Percentiles rank a stretch among this genome's conserved stretches.
phyloP scores from a whole-genome alignment of 2,888 invertebrate genomes.

The Shargacucullia verbasci region DNA sequence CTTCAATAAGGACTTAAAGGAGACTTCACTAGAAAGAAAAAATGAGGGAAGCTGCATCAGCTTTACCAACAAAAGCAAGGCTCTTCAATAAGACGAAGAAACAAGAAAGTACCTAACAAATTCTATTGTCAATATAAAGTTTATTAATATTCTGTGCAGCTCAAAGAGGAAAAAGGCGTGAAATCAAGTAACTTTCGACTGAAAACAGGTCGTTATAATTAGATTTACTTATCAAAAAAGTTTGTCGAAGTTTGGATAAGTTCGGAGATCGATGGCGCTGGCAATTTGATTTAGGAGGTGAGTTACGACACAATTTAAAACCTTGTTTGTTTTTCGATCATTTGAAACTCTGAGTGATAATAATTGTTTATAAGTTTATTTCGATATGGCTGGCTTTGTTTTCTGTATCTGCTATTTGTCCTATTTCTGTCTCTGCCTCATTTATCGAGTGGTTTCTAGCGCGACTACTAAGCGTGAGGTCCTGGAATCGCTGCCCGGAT shows the following conservation, averaged over 20 bases:
- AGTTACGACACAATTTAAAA: slow-evolving; percentile 29
- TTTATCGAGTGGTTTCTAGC: too few relatives aligned
- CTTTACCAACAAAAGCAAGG: too few relatives aligned
- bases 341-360: not conserved
- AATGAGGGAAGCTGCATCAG: too few relatives aligned
- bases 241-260: slow-evolving; percentile 19
- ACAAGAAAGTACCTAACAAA: too few relatives aligned
- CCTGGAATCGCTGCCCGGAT: too few relatives aligned
- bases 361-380: slow-evolving; percentile 3
- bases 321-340: slow-evolving; percentile 13
- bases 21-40: too few relatives aligned
- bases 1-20: too few relatives aligned
- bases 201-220: slow-evolving; percentile 43
- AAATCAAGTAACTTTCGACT: slow-evolving; percentile 16
- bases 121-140: slow-evolving; percentile 1
- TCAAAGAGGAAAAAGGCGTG: slow-evolving; percentile 12
- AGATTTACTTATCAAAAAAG: slow-evolving; percentile 46
- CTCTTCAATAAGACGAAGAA: too few relatives aligned
- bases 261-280: slow-evolving; percentile 39
- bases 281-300: slow-evolving; percentile 32
- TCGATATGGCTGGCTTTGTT: not conserved
- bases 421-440: too few relatives aligned
- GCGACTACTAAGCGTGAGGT: too few relatives aligned
- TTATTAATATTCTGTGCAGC: not conserved
- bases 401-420: not conserved